Percentiles rank a stretch among this genome's conserved stretches.
These are phyloP conservation scores for Athalia cordata DNA, from an alignment of 2,888 invertebrate genomes.

Conservation along the genomic window DNA sequence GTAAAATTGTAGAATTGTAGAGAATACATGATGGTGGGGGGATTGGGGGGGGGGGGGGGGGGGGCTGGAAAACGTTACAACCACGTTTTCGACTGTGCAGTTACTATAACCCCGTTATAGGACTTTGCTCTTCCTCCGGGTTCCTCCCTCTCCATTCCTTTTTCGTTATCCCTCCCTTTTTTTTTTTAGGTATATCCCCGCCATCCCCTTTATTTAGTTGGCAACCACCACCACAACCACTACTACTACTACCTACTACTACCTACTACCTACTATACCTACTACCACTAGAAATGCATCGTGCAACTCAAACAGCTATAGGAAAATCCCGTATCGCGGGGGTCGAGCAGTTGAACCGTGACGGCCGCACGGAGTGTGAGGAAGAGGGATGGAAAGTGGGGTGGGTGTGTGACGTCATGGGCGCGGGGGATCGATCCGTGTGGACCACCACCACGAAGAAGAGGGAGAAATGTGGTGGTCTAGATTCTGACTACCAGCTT, in stretches of 20 bases:
- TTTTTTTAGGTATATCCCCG: neutral
- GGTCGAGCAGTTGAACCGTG: slow-evolving; percentile 34
- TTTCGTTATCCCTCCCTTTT: neutral
- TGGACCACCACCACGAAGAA: slow-evolving; percentile 49
- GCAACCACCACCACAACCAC: slow-evolving; percentile 3
- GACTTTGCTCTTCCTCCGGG: slow-evolving; percentile 24
- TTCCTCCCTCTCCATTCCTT: neutral
- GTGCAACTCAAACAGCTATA: too few species aligned
- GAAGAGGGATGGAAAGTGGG: neutral
- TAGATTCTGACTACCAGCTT: slow-evolving; percentile 47
- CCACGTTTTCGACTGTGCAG: slow-evolving; percentile 28
- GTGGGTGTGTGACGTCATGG: slow-evolving; percentile 51
- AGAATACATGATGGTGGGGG: too few species aligned
- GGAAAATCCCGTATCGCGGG: slow-evolving; percentile 23
- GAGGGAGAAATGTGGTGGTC: slow-evolving; percentile 47
- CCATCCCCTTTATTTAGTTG: neutral
- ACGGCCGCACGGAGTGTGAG: slow-evolving; percentile 1
- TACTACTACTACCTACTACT: neutral
- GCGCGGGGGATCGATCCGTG: slow-evolving; percentile 55
- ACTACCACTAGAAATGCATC: too few species aligned
- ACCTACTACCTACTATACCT: neutral
- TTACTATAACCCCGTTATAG: slow-evolving; percentile 44
- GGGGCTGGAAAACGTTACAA: slow-evolving; percentile 37
- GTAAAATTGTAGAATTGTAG: neutral
- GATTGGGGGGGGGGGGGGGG: slow-evolving; percentile 13